Base-by-base conservation (phyloP, 2,888 invertebrate genomes). In the Drosophila anomelani region DNA sequence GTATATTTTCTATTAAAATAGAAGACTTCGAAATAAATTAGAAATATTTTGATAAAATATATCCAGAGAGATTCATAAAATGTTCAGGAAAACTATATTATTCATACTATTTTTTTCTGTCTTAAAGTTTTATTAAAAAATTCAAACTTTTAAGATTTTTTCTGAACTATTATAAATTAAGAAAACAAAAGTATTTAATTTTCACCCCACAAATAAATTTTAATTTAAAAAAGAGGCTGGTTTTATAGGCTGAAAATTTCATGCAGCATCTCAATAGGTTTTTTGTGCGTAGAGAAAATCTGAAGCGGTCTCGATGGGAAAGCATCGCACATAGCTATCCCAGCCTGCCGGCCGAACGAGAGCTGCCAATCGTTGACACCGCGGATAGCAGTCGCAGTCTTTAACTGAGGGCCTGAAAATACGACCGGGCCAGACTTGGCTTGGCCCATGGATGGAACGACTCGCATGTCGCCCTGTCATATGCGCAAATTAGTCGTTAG, bases 401-500 rank as follows among this genome's bases (percentile, higher is more conserved):
- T 34, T 54, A 38, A 32, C 71, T 36, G 44, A 75, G 49, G 53
- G 54, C 56, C 51, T 39, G 43, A 32, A 49, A 20, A 47, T 36
- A 56, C 32, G 51, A 49, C 23, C 44, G 26, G 55, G 32, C 57
- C 47, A 39, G 44, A 55, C 34, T 23, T 53, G 34, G 34, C 51
- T 23, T 53, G 62, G 32, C 39, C 58, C 56, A 72, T 66, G 56
- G 66, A 75, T 62, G 12, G 79, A 85, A 80, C 82, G 75, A 79
- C 75, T 79, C 67, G 78, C 81, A 80, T 80, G 88, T 75, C 72
- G 76, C 85, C 75, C 79, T 86, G 84, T 86, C 84, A 85, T 84
- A 85, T 88, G 85, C 89, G 84, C 87, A 85, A 85, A 85, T 85
- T 85, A 85, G 84, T 86, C 89, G 84, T 88, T 88, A 88, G 88